Base-by-base conservation (phyloP, 2,113 vertebrate genomes). In the Clarias batrachus region DNA sequence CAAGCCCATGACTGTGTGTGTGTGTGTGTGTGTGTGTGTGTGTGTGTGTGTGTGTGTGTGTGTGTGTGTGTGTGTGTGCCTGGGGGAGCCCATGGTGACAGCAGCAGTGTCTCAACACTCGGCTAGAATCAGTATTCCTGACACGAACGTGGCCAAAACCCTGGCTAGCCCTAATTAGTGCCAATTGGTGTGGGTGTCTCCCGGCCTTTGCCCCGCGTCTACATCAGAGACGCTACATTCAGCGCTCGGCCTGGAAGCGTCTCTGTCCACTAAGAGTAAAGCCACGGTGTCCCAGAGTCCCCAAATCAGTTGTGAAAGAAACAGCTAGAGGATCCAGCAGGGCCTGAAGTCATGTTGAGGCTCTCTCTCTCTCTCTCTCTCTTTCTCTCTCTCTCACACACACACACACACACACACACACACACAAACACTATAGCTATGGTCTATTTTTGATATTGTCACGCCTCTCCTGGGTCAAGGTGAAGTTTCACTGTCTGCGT, bases 131-230 rank as follows among this genome's bases (percentile, higher is more conserved):
- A 91, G 89, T 90, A 89, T 91, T 91, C 84, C 87, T 88, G 89
- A 89, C 86, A 77, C 85, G 81, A 85, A 87, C 17, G 54, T 82
- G 62, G 88, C 88, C 79, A 63, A 88, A 87, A 84, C 84, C 66
- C 86, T 62, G 68, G 84, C 60, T 74, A 88, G 82, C 79, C 80
- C 87, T 90, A 91, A 88, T 90, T 88, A 87, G 85, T 84, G 84
- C 82, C 89, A 89, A 90, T 90, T 90, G 89, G 85, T 88, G 87
- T 89, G 85, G 86, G 78, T 86, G 76, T 89, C 90, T 89, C n/a
- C 68, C 63, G 91, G 89, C 89, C 57, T 82, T 82, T 87, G 52
- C 74, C 73, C 81, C 81, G 27, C 77, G 68, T 63, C 56, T 60
- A 52, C 41, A 27, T 66, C 66, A 68, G 68, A 73, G 21, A n/a